Evolutionary conservation across 2,888 invertebrate genomes (phyloP).

Genomic region (Mythimna loreyi): DNA sequence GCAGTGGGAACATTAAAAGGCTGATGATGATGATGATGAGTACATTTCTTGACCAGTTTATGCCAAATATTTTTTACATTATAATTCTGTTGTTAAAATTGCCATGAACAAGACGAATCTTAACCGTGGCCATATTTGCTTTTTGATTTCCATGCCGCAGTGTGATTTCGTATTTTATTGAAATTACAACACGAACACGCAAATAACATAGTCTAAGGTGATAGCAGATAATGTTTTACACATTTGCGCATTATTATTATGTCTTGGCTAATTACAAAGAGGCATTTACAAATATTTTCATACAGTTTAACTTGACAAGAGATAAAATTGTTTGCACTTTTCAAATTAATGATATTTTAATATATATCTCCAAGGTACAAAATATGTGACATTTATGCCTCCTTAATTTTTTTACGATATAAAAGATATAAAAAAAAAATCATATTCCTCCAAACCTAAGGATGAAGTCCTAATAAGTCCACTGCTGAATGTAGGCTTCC

Average conservation of each 20-base stretch:
- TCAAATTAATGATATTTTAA: conserved; percentile 13
- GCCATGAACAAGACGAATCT: neutral
- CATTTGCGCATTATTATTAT: conserved; percentile 20
- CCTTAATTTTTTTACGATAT: too few relatives aligned
- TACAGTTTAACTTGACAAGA: conserved; percentile 24
- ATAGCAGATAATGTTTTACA: conserved; percentile 26
- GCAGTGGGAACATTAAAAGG: too few relatives aligned
- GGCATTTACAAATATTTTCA: conserved; percentile 19
- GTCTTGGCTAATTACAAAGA: neutral
- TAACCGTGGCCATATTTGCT: neutral
- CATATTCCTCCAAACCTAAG: too few relatives aligned
- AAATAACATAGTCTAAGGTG: neutral
- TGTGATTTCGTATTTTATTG: conserved; percentile 1
- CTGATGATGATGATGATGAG: too few relatives aligned
- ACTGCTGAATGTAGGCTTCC: too few relatives aligned
- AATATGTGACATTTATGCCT: too few relatives aligned
- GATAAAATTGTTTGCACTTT: conserved; percentile 47
- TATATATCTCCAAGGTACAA: neutral
- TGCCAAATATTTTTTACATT: too few relatives aligned
- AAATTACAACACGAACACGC: neutral
- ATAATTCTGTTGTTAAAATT: too few relatives aligned
- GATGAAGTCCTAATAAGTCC: too few relatives aligned
- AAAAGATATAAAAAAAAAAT: too few relatives aligned
- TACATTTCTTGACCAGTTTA: too few relatives aligned
- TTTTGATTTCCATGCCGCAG: neutral